These are phyloP conservation scores for Hypsibius dujardini DNA, from an alignment of 1,140 invertebrate genomes.

Conservation along the genomic window DNA sequence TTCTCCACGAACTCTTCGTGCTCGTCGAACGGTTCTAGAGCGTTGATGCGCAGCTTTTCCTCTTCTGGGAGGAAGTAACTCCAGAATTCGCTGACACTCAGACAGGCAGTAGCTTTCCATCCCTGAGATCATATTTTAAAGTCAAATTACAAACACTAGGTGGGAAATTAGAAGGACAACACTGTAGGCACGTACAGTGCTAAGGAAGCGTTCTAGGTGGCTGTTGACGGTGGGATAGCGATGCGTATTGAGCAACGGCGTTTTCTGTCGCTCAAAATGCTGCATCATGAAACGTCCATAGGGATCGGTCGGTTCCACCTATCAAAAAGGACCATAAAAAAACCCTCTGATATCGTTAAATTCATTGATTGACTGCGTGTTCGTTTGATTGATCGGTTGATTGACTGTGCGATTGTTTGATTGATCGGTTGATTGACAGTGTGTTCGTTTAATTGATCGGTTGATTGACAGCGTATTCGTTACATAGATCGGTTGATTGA, in stretches of 20 bases:
- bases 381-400: no score
- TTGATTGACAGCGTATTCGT: no score
- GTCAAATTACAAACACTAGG: slow-evolving; percentile 19
- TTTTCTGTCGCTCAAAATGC: slow-evolving; percentile 36
- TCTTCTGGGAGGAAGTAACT: slow-evolving; percentile 26
- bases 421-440: no score
- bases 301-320: slow-evolving; percentile 32
- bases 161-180: no score
- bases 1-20: slow-evolving; percentile 40
- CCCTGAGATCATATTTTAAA: slow-evolving; percentile 30
- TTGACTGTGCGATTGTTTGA: no score
- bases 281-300: slow-evolving; percentile 37
- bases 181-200: slow-evolving; percentile 27
- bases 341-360: no score
- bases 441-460: no score
- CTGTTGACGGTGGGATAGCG: slow-evolving; percentile 30
- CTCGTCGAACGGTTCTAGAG: slow-evolving; percentile 40
- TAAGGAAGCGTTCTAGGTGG: slow-evolving; percentile 33
- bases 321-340: no score
- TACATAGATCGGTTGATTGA: no score
- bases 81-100: slow-evolving; percentile 36
- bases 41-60: slow-evolving; percentile 32
- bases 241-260: slow-evolving; percentile 34
- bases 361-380: no score
- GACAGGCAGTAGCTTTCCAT: slow-evolving; percentile 30